These are phyloP conservation scores for Mesochorus sp. DNA, from an alignment of 2,888 invertebrate genomes.

Conservation along the genomic window DNA sequence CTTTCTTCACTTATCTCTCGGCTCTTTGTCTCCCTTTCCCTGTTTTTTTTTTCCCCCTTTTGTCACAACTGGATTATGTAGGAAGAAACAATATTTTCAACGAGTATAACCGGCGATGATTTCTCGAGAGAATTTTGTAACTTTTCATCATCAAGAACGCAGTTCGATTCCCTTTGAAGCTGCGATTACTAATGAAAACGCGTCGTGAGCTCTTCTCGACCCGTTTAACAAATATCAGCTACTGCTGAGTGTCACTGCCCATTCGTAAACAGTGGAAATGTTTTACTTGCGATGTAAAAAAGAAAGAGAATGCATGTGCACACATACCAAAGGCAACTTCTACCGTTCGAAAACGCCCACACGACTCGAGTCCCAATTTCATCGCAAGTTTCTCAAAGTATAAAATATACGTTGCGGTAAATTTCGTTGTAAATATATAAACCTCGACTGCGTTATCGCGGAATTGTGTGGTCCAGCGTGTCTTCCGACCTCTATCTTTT, in stretches of 20 bases:
- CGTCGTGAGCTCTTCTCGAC: not conserved
- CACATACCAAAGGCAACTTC: constrained; percentile 69
- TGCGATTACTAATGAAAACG: not conserved
- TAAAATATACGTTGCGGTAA: not conserved
- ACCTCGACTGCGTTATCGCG: constrained; percentile 5
- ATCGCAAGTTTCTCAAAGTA: not conserved
- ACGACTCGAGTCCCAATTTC: constrained; percentile 58
- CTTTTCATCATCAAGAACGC: no score
- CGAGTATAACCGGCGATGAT: constrained; percentile 10
- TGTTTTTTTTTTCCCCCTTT: no score
- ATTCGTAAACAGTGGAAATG: constrained; percentile 36
- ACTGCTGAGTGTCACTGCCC: constrained; percentile 49
- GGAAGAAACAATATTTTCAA: not conserved
- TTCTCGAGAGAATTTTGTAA: not conserved
- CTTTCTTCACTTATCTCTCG: constrained; percentile 52
- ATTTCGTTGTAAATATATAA: constrained; percentile 4
- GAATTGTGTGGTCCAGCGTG: not conserved
- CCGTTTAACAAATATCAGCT: not conserved
- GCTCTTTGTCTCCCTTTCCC: constrained; percentile 13
- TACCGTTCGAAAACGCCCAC: constrained; percentile 71
- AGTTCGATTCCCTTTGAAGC: not conserved
- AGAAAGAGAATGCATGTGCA: constrained; percentile 70
- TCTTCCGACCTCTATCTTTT: not conserved
- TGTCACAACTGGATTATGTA: not conserved
- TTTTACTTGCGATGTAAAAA: constrained; percentile 70